Percentiles rank a stretch among this genome's conserved stretches.
Evolutionary conservation across 2,797 vertebrate species (phyloP).

Genomic region (Fistularia commersonii): DNA sequence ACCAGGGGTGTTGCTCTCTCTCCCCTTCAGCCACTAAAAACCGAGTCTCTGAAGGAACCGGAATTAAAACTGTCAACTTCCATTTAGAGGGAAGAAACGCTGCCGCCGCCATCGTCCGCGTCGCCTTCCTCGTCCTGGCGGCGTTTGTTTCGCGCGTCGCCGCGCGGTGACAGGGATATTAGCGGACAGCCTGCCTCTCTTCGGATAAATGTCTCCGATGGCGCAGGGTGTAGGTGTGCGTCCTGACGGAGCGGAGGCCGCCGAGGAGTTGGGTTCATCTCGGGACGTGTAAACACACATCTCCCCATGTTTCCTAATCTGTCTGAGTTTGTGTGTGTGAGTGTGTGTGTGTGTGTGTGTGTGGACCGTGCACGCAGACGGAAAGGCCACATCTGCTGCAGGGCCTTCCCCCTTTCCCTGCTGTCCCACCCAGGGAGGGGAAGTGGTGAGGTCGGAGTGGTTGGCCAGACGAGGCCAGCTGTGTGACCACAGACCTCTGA

Average conservation of each 20-base stretch:
- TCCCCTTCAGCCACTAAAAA: conserved; percentile 57
- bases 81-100: conserved; percentile 47
- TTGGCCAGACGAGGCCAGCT: conserved; percentile 71
- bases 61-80: conserved; percentile 68
- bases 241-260: conserved; percentile 22
- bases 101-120: conserved; percentile 34
- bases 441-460: conserved; percentile 77
- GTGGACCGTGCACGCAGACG: conserved; percentile 44
- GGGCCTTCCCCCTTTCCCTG: conserved; percentile 48
- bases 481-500: conserved; percentile 75
- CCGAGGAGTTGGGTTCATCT: conserved; percentile 41
- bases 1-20: conserved; percentile 38
- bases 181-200: conserved; percentile 59
- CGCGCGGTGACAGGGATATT: conserved; percentile 51
- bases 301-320: too few species aligned
- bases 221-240: conserved; percentile 38
- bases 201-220: conserved; percentile 50
- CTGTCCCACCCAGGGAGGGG: conserved; percentile 79
- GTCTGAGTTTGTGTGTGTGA: neutral
- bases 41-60: conserved; percentile 47
- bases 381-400: conserved; percentile 59
- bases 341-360: conserved; percentile 13
- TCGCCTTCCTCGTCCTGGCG: too few species aligned
- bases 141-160: conserved; percentile 63
- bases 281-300: too few species aligned